phyloP scores from a whole-genome alignment of 2,113 vertebrate genomes.

The Clinocottus analis region DNA sequence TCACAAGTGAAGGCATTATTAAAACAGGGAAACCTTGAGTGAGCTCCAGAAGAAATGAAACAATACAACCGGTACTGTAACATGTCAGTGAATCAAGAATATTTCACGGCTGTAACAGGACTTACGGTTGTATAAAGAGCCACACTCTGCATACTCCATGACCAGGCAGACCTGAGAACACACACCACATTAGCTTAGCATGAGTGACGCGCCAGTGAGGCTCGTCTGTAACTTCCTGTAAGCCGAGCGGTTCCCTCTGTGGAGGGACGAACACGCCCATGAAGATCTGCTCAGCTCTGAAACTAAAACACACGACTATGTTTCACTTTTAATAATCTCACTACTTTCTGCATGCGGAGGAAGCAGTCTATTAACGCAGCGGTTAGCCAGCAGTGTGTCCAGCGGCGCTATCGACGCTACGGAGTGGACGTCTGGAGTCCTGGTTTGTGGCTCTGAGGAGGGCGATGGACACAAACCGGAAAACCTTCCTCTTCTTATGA shows the following conservation, averaged over 20 bases:
- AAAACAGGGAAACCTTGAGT: not conserved
- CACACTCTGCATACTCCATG: constrained; percentile 98
- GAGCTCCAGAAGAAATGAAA: not conserved
- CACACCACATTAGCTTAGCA: not conserved
- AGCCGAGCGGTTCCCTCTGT: not conserved
- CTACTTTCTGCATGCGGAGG: not conserved
- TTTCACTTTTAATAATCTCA: not conserved
- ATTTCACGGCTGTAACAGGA: constrained; percentile 24
- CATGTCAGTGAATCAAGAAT: not conserved
- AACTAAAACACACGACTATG: not conserved
- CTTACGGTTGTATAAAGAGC: constrained; percentile 98
- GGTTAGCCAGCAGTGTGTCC: not conserved
- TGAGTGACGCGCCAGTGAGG: not conserved
- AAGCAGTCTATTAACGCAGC: not conserved
- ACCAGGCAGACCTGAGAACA: constrained; percentile 92
- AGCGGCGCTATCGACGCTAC: not conserved
- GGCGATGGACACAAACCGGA: not conserved
- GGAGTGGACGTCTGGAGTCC: not conserved
- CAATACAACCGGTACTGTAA: not conserved
- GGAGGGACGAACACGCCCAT: not conserved
- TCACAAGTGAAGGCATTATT: too few species aligned
- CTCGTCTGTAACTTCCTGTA: not conserved
- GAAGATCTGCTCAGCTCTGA: not conserved
- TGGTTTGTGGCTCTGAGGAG: not conserved
- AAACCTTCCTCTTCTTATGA: not conserved